Evolutionary conservation across 2,113 vertebrate species (phyloP).

Genomic region (Circaetus gallicus): DNA sequence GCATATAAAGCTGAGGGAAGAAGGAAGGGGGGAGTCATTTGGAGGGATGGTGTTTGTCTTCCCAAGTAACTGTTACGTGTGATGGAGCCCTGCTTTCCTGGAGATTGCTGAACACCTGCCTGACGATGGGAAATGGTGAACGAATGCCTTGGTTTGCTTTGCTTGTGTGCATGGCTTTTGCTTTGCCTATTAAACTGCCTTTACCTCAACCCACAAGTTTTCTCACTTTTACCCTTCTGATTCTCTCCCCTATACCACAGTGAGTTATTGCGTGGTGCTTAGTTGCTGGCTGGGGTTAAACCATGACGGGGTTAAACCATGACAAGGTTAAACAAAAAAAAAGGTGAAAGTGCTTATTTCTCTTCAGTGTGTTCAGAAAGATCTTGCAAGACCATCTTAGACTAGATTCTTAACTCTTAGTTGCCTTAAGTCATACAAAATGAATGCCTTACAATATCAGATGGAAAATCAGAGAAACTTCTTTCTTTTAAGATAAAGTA

Average conservation of each 20-base stretch:
- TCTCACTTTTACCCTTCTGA: not conserved
- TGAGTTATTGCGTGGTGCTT: not conserved
- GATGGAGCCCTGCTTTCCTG: not conserved
- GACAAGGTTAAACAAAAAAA: not conserved
- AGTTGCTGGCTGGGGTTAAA: not conserved
- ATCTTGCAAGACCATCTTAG: not conserved
- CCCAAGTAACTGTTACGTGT: accelerated
- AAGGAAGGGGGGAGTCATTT: not conserved
- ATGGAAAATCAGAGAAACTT: not conserved
- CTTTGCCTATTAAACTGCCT: not conserved
- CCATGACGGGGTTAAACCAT: not conserved
- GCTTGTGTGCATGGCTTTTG: not conserved
- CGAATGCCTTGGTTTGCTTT: not conserved
- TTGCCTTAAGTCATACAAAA: not conserved
- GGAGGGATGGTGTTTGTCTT: not conserved
- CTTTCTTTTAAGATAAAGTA: not conserved
- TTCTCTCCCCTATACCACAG: not conserved
- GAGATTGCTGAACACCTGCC: not conserved
- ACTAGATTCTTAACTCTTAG: not conserved
- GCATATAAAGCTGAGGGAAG: not conserved
- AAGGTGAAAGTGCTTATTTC: not conserved
- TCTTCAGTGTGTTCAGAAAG: not conserved
- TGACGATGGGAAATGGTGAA: accelerated
- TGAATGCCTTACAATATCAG: not conserved
- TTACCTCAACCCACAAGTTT: not conserved